Base-by-base conservation (phyloP, 1,140 invertebrate species). In the Oppia nitens region DNA sequence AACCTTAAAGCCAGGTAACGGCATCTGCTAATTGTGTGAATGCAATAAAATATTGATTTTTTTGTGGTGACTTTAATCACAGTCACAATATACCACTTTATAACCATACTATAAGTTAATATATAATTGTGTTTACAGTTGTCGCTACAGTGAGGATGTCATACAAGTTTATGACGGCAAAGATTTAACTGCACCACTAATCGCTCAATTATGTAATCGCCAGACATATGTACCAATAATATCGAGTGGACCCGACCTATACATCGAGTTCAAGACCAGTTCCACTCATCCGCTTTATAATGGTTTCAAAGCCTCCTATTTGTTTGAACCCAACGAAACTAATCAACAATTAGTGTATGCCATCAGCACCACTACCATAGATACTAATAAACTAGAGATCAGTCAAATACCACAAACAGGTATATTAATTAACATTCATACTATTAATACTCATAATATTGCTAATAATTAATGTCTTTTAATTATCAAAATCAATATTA, bases 201-300 rank as follows among this genome's bases (percentile, higher is more conserved):
- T 90, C 67, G 80, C 81, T n/a, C 79, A 87, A 57, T 73, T 89
- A 24, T 90, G 87, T 73, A 85, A 87, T 70, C 78, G 83, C 68
- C 78, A 78, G 57, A 76, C 77, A 66, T 80, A 83, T 69, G 77
- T 83, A 17, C 84, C 87, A 69, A 76, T 90, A 17, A 73, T 87
- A 47, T 88, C 85, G 40, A 85, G 82, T 17, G 83, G 84, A 24
- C 76, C 83, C n/a, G 80, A 87, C 66, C 75, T 90, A 25, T 79
- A 82, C 64, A 76, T 90, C 26, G 83, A 88, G 68, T 90, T 90
- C 79, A 84, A 45, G 80, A 83, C 21, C 84, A 85, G 85, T 83
- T 0, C 81, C 85, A 65, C 78, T 75, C 64, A 85, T 85, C 0
- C 82, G 84, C 25, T 40, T 40, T 40, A 40, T 83, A 86, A 66